phyloP scores from a whole-genome alignment of 2,797 vertebrate genomes.

The Ctenopoma kingsleyae region DNA sequence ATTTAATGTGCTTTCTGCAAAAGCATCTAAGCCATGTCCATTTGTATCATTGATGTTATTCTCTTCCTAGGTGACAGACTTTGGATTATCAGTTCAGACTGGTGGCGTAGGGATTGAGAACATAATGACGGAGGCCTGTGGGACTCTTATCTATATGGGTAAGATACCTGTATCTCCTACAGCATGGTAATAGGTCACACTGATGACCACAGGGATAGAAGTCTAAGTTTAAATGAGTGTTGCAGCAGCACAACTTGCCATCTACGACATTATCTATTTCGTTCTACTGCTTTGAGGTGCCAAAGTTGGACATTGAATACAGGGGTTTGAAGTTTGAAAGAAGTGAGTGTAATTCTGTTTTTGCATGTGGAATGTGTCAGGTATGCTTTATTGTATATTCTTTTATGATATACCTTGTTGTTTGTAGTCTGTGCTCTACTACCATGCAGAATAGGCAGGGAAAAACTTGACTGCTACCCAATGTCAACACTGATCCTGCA shows the following conservation, averaged over 20 bases:
- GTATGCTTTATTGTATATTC: not conserved
- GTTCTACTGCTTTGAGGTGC: not conserved
- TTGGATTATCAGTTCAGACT: conserved; percentile 90
- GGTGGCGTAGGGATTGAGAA: conserved; percentile 86
- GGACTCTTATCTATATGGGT: conserved; percentile 94
- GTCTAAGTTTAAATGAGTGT: conserved; percentile 6
- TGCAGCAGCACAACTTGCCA: not conserved
- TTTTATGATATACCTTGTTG: not conserved
- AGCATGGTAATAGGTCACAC: conserved; percentile 25
- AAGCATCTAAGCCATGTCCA: conserved; percentile 34
- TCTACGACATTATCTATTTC: conserved; percentile 6
- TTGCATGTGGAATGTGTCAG: not conserved
- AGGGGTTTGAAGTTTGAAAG: not conserved
- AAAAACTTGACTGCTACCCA: not conserved
- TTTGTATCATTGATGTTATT: conserved; percentile 41
- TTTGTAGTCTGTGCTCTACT: not conserved
- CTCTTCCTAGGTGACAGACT: conserved; percentile 88
- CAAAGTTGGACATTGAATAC: not conserved
- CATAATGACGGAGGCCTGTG: conserved; percentile 89
- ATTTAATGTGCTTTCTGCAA: conserved; percentile 26
- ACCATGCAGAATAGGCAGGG: not conserved
- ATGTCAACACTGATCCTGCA: not conserved
- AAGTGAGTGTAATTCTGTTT: conserved; percentile 4
- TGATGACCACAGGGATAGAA: conserved; percentile 17
- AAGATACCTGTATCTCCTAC: conserved; percentile 54